phyloP scores from a whole-genome alignment of 2,797 vertebrate genomes.

The Odontamblyopus lacepedii region DNA sequence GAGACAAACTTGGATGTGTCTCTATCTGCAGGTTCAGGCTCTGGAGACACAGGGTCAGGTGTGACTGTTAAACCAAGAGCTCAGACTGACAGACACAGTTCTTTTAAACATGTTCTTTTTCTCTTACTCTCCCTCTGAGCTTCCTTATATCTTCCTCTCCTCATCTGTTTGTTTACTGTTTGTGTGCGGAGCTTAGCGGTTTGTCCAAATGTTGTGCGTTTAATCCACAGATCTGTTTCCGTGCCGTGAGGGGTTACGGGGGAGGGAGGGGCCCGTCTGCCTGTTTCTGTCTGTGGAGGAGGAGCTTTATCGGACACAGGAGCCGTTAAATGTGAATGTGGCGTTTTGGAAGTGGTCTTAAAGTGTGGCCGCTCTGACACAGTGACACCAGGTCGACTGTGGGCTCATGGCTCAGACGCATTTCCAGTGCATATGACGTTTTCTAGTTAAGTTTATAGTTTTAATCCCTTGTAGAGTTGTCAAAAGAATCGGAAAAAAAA shows the following conservation, averaged over 20 bases:
- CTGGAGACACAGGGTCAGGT: no score
- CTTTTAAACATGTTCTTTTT: no score
- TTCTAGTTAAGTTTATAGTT: no score
- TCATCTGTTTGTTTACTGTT: slow-evolving; percentile 37
- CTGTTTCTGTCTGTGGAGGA: no score
- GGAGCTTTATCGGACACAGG: no score
- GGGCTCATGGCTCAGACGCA: not conserved
- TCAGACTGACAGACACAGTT: no score
- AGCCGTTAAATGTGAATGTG: not conserved
- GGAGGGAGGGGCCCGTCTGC: not conserved
- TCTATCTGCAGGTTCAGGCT: no score
- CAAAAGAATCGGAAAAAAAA: no score
- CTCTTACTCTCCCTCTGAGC: not conserved
- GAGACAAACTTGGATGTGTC: no score
- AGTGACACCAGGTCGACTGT: not conserved
- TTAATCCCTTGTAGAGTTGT: no score
- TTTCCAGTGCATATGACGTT: no score
- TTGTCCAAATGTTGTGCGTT: slow-evolving; percentile 29
- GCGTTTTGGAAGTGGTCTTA: not conserved
- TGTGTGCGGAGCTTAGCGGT: slow-evolving; percentile 29
- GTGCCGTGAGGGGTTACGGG: not conserved
- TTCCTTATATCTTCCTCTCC: slow-evolving; percentile 29
- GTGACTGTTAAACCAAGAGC: no score
- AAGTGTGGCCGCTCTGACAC: not conserved
- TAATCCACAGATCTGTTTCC: slow-evolving; percentile 21